These are phyloP conservation scores for Bombus sylvicola DNA, from an alignment of 1,140 invertebrate genomes.

Conservation along the genomic window DNA sequence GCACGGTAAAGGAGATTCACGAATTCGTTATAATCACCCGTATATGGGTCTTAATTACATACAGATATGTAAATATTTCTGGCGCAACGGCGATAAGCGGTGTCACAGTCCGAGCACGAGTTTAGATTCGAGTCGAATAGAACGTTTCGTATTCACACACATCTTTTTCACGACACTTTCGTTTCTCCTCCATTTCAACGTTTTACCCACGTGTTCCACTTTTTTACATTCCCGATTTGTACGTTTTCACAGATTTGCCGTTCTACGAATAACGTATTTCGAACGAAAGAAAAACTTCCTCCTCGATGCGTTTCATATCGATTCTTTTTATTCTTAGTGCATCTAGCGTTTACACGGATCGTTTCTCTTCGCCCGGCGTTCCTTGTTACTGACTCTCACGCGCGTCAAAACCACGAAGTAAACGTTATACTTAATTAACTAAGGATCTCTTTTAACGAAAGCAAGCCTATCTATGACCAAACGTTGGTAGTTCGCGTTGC, in stretches of 20 bases:
- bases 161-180: background rate
- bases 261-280: background rate
- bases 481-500: too few relatives aligned
- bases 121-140: background rate
- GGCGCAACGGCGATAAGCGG: slow-evolving; percentile 42
- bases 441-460: background rate
- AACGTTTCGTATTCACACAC: background rate
- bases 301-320: background rate
- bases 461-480: background rate
- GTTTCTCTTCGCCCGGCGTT: background rate
- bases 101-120: background rate
- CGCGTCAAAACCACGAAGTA: background rate
- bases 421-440: background rate
- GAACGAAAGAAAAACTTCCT: background rate
- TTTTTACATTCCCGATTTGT: background rate
- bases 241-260: background rate
- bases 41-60: slow-evolving; percentile 39
- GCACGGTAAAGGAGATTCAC: background rate
- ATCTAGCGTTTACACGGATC: background rate
- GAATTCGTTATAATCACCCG: slow-evolving; percentile 12
- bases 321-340: background rate
- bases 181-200: too few relatives aligned
- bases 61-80: slow-evolving; percentile 65
- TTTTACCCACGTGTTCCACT: background rate
- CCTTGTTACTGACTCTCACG: background rate